Conservation (phyloP, 2,888 invertebrate genomes). For the Drosophila infuscata region DNA sequence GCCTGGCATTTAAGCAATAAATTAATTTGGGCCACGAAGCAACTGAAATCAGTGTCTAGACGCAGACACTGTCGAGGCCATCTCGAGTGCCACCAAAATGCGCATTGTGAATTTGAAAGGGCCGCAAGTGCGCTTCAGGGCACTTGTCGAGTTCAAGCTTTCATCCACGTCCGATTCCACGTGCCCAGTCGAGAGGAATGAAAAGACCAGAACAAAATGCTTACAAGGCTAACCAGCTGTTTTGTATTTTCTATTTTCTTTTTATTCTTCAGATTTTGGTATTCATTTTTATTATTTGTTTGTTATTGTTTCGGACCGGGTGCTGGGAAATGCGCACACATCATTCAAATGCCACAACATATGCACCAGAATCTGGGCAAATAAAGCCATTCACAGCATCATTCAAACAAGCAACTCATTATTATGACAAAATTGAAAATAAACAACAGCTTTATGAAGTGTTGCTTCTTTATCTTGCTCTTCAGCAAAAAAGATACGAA, state of each 20-base stretch:
- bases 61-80: conserved; percentile 43
- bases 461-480: neutral
- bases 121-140: conserved; percentile 16
- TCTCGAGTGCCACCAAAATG: conserved; percentile 42
- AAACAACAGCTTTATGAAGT: neutral
- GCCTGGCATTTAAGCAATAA: conserved; percentile 62
- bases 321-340: conserved; percentile 14
- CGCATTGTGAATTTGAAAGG: conserved; percentile 69
- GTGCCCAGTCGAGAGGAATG: neutral
- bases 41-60: conserved; percentile 74
- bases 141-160: neutral
- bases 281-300: conserved; percentile 49
- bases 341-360: conserved; percentile 28
- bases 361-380: neutral
- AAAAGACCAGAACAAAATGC: conserved; percentile 4
- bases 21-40: conserved; percentile 63
- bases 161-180: neutral
- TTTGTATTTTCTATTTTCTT: conserved; percentile 6
- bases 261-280: conserved; percentile 25
- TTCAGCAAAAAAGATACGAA: too few species aligned
- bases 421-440: conserved; percentile 28
- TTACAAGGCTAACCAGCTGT: conserved; percentile 27
- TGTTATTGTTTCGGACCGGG: conserved; percentile 9
- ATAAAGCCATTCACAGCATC: conserved; percentile 8
- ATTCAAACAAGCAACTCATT: conserved; percentile 19